A percentile compares a stretch with the other conserved stretches of the same genome.
phyloP scores from a whole-genome alignment of 2,888 invertebrate genomes.

The Nephrotoma guestfalica region DNA sequence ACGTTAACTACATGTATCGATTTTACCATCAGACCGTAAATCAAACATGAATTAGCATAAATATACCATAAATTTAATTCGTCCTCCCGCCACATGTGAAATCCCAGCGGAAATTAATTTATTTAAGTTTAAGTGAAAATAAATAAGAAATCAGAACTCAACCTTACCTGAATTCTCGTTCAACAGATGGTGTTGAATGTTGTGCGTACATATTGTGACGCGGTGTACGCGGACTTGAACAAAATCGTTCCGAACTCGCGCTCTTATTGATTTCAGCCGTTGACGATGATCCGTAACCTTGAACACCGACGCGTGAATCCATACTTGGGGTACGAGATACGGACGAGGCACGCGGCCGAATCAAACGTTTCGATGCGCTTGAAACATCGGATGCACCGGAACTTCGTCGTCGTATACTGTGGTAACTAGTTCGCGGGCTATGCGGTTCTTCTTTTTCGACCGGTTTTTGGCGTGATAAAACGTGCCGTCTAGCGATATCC shows the following conservation, averaged over 20 bases:
- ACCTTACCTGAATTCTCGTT: conserved; percentile 29
- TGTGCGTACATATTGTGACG: conserved; percentile 26
- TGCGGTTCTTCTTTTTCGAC: conserved; percentile 48
- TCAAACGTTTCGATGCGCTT: conserved; percentile 27
- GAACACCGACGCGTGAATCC: conserved; percentile 26
- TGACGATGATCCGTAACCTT: conserved; percentile 16
- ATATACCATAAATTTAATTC: not conserved
- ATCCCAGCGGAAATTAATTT: not conserved
- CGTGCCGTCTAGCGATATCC: conserved; percentile 55
- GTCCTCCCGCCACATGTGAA: not conserved
- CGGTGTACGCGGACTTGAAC: conserved; percentile 25
- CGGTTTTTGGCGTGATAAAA: conserved; percentile 59
- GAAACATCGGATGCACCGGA: conserved; percentile 31
- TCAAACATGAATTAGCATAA: not conserved
- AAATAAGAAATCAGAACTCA: not conserved
- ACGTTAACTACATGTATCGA: not conserved
- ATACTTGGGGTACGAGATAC: conserved; percentile 30
- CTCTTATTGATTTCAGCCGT: conserved; percentile 17
- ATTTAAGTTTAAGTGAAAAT: not conserved
- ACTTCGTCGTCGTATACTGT: conserved; percentile 17
- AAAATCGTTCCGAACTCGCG: conserved; percentile 28
- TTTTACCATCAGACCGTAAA: not conserved
- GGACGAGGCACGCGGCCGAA: conserved; percentile 24
- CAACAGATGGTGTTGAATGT: conserved; percentile 30
- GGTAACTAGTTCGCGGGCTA: conserved; percentile 8